These are phyloP conservation scores for Podargus strigoides DNA, from an alignment of 2,797 vertebrate genomes.

Conservation along the genomic window DNA sequence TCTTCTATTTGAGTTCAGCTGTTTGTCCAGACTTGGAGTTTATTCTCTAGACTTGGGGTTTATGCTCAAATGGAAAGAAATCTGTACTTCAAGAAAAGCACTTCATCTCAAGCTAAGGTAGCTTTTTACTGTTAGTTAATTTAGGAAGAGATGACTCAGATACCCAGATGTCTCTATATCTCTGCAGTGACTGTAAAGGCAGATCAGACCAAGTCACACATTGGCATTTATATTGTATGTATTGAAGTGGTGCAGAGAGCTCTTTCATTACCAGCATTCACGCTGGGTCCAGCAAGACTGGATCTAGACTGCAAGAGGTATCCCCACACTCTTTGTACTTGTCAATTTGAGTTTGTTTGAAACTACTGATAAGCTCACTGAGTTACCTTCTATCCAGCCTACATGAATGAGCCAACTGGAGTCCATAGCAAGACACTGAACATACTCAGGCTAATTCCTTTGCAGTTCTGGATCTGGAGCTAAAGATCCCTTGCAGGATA, in stretches of 20 bases:
- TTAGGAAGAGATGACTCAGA: neutral
- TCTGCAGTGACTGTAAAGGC: neutral
- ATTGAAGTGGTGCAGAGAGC: neutral
- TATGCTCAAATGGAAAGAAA: neutral
- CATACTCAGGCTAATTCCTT: neutral
- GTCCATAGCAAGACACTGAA: neutral
- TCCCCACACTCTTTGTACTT: neutral
- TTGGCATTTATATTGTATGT: neutral
- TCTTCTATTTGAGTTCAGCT: neutral
- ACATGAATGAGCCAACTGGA: neutral
- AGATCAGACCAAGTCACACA: neutral
- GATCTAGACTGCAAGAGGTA: neutral
- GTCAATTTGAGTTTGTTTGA: neutral
- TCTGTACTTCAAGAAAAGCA: neutral
- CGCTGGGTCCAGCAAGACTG: neutral
- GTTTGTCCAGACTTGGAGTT: neutral
- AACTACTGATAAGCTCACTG: neutral
- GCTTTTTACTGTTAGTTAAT: neutral
- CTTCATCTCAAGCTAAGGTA: neutral
- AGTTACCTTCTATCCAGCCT: neutral
- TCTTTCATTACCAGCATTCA: neutral
- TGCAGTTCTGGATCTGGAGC: neutral
- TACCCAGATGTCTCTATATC: neutral
- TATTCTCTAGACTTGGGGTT: neutral
- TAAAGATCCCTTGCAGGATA: neutral